A percentile compares a stretch with the other conserved stretches of the same genome.
Conservation (phyloP, 1,140 invertebrate genomes). For the Pygmarrhopalites habei region DNA sequence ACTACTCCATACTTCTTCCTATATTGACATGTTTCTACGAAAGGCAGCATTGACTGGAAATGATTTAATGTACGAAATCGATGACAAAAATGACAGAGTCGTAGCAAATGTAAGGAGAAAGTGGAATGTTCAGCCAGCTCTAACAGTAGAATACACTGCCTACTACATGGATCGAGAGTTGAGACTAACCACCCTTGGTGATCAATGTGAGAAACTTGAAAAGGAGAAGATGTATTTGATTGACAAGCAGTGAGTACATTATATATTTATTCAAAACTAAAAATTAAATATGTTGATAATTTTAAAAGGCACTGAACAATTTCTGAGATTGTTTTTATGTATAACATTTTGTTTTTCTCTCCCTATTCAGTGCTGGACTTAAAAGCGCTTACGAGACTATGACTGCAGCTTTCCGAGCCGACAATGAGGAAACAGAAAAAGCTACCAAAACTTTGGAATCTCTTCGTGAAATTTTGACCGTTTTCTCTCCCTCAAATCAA, state of each 20-base stretch:
- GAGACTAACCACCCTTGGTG: constrained; percentile 48
- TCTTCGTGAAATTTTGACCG: neutral
- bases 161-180: constrained; percentile 83
- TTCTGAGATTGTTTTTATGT: too few species aligned
- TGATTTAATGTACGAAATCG: constrained; percentile 66
- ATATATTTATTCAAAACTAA: too few species aligned
- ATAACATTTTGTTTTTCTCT: too few species aligned
- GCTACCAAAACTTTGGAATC: neutral
- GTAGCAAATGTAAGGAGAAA: constrained; percentile 79
- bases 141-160: constrained; percentile 85
- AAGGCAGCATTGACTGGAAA: constrained; percentile 90
- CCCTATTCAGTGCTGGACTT: constrained; percentile 22
- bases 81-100: constrained; percentile 68
- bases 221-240: constrained; percentile 24
- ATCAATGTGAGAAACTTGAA: constrained; percentile 33
- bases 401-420: neutral
- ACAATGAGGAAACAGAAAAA: neutral
- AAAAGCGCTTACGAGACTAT: constrained; percentile 26
- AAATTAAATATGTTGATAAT: too few species aligned
- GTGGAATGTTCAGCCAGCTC: constrained; percentile 86
- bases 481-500: neutral
- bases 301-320: too few species aligned
- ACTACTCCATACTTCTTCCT: constrained; percentile 79
- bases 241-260: too few species aligned
- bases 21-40: constrained; percentile 67